These are phyloP conservation scores for Stichodactyla mertensii DNA, from an alignment of 64 coral and sea anemone species.

Conservation along the genomic window DNA sequence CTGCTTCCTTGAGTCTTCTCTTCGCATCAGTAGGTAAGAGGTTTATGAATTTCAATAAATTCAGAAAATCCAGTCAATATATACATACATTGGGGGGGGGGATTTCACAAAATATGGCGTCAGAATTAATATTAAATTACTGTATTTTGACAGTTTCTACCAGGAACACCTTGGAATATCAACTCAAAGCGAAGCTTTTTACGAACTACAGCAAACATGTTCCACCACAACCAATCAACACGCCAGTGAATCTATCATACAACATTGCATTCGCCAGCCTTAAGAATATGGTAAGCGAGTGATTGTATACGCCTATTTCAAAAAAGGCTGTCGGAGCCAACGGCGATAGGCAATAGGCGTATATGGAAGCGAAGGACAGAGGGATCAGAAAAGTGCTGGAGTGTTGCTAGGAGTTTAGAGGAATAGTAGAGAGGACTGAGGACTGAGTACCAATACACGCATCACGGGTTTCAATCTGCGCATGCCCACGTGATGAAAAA, in stretches of 20 bases:
- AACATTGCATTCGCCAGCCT: constrained; percentile 47
- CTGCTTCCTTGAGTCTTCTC: background rate
- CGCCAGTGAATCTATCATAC: constrained; percentile 13
- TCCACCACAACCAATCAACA: background rate
- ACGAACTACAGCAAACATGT: constrained; percentile 36
- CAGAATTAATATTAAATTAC: background rate
- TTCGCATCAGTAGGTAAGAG: background rate
- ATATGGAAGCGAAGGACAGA: no score
- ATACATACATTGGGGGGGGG: background rate
- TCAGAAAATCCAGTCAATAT: background rate
- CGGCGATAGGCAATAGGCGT: no score
- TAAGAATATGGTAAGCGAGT: constrained; percentile 42
- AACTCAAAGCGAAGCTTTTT: constrained; percentile 12
- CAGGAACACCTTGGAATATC: background rate
- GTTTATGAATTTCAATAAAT: background rate
- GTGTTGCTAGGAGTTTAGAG: no score
- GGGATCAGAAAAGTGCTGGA: no score
- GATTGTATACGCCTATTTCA: no score
- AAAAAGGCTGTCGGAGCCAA: no score
- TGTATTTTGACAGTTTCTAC: background rate
- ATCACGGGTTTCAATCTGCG: no score
- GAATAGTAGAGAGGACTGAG: no score
- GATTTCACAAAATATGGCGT: background rate
- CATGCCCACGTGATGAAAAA: no score
- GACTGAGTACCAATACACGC: no score